Evolutionary conservation across 2,888 invertebrate genomes (phyloP).

Genomic region (Ariolimax columbianus): DNA sequence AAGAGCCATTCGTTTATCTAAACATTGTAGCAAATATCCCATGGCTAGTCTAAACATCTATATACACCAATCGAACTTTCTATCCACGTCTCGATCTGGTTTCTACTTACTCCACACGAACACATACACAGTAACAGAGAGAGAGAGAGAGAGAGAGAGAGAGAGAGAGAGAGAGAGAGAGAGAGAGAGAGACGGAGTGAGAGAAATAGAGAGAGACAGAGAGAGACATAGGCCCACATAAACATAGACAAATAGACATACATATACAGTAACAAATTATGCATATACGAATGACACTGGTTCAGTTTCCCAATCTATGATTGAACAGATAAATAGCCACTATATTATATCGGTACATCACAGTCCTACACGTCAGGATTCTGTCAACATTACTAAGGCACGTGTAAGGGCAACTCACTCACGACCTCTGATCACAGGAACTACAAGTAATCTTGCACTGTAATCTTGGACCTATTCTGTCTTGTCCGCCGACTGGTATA

Average conservation of each 20-base stretch:
- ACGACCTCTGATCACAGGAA: not conserved
- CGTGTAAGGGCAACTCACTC: not conserved
- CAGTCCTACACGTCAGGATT: not conserved
- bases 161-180: slow-evolving; percentile 21
- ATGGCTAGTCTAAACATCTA: too few relatives aligned
- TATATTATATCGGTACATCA: not conserved
- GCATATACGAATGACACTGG: not conserved
- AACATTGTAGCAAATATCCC: too few relatives aligned
- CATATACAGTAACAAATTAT: not conserved
- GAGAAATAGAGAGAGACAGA: not conserved
- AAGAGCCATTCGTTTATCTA: too few relatives aligned
- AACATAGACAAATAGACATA: too few relatives aligned
- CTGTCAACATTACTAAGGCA: not conserved
- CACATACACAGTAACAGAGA: not conserved
- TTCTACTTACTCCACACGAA: not conserved
- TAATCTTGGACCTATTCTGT: not conserved
- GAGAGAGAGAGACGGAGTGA: slow-evolving; percentile 16
- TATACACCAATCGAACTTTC: not conserved
- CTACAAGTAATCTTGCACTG: not conserved
- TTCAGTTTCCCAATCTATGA: not conserved
- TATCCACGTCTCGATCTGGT: not conserved
- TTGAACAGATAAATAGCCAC: not conserved
- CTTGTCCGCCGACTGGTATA: not conserved
- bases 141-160: not conserved
- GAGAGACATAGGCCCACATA: not conserved